Evolutionary conservation across 1,140 invertebrate genomes (phyloP).

Genomic region (Goniozus legneri): DNA sequence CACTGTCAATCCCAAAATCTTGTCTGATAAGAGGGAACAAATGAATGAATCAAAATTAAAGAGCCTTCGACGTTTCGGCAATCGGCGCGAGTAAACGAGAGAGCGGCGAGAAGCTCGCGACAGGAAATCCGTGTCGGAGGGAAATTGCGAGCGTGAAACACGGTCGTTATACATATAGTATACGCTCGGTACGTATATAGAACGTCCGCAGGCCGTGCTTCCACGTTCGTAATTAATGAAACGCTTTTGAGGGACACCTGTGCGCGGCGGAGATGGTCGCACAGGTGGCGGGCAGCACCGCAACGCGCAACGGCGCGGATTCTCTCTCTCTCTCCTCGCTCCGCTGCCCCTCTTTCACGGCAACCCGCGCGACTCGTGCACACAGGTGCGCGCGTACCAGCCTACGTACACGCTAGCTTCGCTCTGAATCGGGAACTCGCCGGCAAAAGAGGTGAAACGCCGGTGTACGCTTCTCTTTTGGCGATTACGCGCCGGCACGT

Average conservation of each 20-base stretch:
- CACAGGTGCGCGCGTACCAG: too few species aligned
- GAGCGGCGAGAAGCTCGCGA: conserved; percentile 19
- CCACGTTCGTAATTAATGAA: conserved; percentile 49
- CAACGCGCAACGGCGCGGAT: conserved; percentile 5
- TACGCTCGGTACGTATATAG: neutral
- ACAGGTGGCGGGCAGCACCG: neutral
- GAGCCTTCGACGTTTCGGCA: too few species aligned
- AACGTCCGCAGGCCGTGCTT: conserved; percentile 26
- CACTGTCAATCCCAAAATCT: too few species aligned
- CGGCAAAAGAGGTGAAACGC: conserved; percentile 16
- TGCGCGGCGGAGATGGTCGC: conserved; percentile 25
- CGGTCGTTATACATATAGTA: too few species aligned
- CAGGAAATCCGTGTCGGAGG: conserved; percentile 23
- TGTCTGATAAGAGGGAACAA: too few species aligned
- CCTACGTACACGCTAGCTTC: too few species aligned
- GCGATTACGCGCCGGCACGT: conserved; percentile 14
- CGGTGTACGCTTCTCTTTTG: conserved; percentile 18
- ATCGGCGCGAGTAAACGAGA: too few species aligned
- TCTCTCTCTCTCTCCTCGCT: too few species aligned
- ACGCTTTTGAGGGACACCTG: conserved; percentile 48
- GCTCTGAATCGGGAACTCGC: conserved; percentile 28
- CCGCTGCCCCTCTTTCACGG: too few species aligned
- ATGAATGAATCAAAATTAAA: too few species aligned
- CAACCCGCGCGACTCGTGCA: too few species aligned
- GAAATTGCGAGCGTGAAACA: conserved; percentile 13